Conservation (phyloP, 2,113 vertebrate genomes). For the Strix aluco region DNA sequence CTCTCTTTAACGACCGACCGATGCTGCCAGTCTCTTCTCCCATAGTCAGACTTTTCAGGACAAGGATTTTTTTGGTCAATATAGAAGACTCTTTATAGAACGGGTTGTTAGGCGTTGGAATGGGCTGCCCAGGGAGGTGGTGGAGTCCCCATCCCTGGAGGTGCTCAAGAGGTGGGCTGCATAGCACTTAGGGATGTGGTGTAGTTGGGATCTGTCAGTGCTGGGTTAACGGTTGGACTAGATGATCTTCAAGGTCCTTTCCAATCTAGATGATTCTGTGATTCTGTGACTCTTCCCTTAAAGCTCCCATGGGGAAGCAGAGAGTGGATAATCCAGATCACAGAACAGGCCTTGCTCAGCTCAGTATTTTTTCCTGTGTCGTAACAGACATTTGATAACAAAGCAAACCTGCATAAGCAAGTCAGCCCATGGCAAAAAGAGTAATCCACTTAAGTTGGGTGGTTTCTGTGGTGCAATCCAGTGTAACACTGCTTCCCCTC, state of each 20-base stretch:
- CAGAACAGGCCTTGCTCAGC: not conserved
- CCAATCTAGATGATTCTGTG: too few relatives aligned
- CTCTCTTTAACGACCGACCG: not conserved
- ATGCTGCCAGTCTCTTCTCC: not conserved
- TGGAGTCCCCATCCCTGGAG: too few relatives aligned
- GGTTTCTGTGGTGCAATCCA: constrained; percentile 71
- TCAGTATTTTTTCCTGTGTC: not conserved
- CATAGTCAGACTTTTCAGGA: not conserved
- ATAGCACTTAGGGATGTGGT: too few relatives aligned
- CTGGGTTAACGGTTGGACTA: too few relatives aligned
- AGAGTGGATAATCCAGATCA: not conserved
- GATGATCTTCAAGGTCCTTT: too few relatives aligned
- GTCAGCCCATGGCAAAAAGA: constrained; percentile 65
- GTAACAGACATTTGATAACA: constrained; percentile 56
- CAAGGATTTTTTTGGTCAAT: not conserved
- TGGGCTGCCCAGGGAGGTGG: too few relatives aligned
- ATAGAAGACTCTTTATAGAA: not conserved
- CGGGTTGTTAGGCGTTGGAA: too few relatives aligned
- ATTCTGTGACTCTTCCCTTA: not conserved
- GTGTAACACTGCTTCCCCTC: constrained; percentile 55
- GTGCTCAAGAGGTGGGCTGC: too few relatives aligned
- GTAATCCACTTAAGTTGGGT: constrained; percentile 68
- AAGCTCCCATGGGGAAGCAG: not conserved
- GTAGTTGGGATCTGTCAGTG: too few relatives aligned
- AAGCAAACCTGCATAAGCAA: constrained; percentile 60